These are phyloP conservation scores for Lissocephala sabroskyi DNA, from an alignment of 2,888 invertebrate genomes.

Conservation along the genomic window DNA sequence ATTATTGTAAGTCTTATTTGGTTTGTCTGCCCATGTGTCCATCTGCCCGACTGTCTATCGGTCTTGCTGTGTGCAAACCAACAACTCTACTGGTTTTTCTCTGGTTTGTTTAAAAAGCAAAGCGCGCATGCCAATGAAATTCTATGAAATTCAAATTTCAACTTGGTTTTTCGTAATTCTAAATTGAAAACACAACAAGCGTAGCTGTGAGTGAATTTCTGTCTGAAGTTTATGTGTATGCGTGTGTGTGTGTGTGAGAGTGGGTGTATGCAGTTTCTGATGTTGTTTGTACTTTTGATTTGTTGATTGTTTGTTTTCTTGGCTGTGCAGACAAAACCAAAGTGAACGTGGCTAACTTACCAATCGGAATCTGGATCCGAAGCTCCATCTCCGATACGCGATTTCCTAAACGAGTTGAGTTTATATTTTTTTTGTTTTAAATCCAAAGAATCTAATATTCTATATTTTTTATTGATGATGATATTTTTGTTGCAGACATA, in stretches of 20 bases:
- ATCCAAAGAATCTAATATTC: conserved; percentile 6
- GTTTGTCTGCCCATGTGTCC: too few species aligned
- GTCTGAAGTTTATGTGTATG: neutral
- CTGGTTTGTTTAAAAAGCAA: too few species aligned
- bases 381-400: conserved; percentile 69
- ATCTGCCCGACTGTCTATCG: too few species aligned
- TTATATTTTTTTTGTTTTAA: conserved; percentile 20
- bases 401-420: conserved; percentile 69
- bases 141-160: neutral
- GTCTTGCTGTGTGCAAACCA: too few species aligned
- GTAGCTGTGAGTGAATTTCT: too few species aligned
- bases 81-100: too few species aligned
- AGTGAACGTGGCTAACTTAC: conserved; percentile 55
- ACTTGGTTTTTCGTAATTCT: neutral
- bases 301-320: neutral
- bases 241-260: neutral
- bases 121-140: too few species aligned
- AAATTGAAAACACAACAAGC: neutral
- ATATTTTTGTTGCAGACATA: conserved; percentile 2
- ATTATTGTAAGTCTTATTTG: too few species aligned
- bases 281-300: too few species aligned
- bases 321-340: conserved; percentile 22
- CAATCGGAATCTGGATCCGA: conserved; percentile 71
- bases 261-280: neutral
- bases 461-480: conserved; percentile 1